These are phyloP conservation scores for Apodemus speciosus DNA, from an alignment of 2,113 vertebrate genomes.

Conservation along the genomic window DNA sequence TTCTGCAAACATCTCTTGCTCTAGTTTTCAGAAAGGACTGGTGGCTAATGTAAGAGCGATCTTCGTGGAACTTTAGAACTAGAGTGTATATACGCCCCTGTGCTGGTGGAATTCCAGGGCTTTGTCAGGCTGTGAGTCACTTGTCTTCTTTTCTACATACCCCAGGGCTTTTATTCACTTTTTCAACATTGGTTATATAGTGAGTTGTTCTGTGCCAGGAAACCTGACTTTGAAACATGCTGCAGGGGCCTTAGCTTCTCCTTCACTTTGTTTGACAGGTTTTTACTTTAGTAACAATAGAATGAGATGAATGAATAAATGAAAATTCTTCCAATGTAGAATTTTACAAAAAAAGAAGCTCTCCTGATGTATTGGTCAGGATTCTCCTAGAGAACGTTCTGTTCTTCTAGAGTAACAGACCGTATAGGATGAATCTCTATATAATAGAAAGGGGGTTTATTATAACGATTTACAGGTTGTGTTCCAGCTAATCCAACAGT, in stretches of 20 bases:
- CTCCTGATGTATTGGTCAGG: neutral
- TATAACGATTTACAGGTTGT: neutral
- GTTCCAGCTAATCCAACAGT: neutral
- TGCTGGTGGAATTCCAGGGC: neutral
- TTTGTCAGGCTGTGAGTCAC: neutral
- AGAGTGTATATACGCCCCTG: neutral
- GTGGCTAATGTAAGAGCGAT: neutral
- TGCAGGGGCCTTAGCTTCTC: neutral
- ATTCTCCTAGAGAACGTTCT: too few relatives aligned
- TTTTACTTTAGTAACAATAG: conserved; percentile 29
- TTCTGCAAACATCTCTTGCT: conserved; percentile 23
- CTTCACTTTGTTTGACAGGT: neutral
- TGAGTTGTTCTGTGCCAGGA: neutral
- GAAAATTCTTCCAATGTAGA: conserved; percentile 9
- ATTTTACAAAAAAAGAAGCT: conserved; percentile 38
- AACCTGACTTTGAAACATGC: neutral
- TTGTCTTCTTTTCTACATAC: neutral
- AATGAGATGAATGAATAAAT: neutral
- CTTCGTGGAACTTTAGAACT: neutral
- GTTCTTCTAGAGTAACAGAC: neutral
- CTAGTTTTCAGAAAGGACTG: neutral
- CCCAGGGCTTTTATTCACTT: conserved; percentile 15
- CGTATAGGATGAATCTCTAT: neutral
- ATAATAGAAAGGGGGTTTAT: neutral
- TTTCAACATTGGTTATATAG: neutral